A percentile compares a stretch with the other conserved stretches of the same genome.
These are phyloP conservation scores for Drosophila orena DNA, from an alignment of 1,140 invertebrate genomes.

Conservation along the genomic window DNA sequence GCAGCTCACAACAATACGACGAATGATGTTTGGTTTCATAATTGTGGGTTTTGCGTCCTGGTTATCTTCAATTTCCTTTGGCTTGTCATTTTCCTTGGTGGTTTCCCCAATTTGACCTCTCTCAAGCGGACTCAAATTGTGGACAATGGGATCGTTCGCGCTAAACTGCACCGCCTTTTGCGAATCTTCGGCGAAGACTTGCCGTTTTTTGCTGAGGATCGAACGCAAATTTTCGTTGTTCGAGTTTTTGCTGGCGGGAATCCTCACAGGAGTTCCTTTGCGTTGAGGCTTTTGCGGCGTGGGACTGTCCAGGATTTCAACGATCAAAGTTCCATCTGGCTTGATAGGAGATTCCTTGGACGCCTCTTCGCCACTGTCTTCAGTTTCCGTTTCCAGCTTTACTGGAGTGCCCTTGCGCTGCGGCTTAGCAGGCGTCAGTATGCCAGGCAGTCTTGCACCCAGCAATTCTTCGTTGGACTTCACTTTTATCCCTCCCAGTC, in stretches of 20 bases:
- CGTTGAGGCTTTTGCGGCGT: slow-evolving; percentile 40
- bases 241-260: background rate
- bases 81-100: slow-evolving; percentile 55
- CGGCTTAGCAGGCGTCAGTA: slow-evolving; percentile 16
- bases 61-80: background rate
- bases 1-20: slow-evolving; percentile 64
- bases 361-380: background rate
- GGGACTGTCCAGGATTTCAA: slow-evolving; percentile 16
- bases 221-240: slow-evolving; percentile 50
- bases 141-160: slow-evolving; percentile 47
- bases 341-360: slow-evolving; percentile 21
- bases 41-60: slow-evolving; percentile 52
- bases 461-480: slow-evolving; percentile 40
- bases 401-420: slow-evolving; percentile 46
- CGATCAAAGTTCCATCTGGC: background rate
- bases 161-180: slow-evolving; percentile 66
- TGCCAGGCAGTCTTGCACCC: background rate
- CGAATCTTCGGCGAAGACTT: slow-evolving; percentile 48
- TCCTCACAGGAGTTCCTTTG: slow-evolving; percentile 47
- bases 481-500: slow-evolving; percentile 40
- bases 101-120: background rate
- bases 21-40: slow-evolving; percentile 54
- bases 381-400: background rate
- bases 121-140: slow-evolving; percentile 47
- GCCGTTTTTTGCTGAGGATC: slow-evolving; percentile 58